Evolutionary conservation across 2,113 vertebrate species (phyloP), one percentile per base, ranked within the genome.

Genomic region (Bombycilla garrulus): DNA sequence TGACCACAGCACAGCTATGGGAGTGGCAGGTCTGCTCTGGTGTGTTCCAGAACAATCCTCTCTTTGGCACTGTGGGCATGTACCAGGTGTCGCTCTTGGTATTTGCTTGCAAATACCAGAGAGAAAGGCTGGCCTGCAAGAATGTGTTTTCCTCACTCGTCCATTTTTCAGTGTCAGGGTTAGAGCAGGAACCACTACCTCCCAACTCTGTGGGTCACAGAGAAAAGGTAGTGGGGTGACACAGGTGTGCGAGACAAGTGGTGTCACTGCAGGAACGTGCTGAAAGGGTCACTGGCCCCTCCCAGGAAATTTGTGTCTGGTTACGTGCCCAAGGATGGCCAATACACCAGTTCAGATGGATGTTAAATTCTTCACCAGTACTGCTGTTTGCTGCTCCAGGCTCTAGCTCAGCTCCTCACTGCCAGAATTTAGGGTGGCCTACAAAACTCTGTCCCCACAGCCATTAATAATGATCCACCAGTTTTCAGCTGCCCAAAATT

Each of bases 211-310:
- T 35, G 9, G 26, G 40, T 58, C 60, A 44, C 51, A 70, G 11
- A 67, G 66, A 45, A 15, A 42, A 66, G 13, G 12, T 6, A 31
- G 24, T 38, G 18, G 31, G 31, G 24, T 73, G 45, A 23, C 18
- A 40, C 12, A 51, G 29, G 15, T 45, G 5, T 40, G 20, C 2
- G 2, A 56, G 29, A 38, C 7, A 25, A 60, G 53, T 17, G 15
- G 5, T 42, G 21, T 61, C 60, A 17, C 12, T 21, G 22, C 31
- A 56, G 31, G 11, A 66, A 45, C 3, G 9, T 0, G 0, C 69
- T 81, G 65, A 45, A 61, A 28, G 22, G 17, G 13, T 56, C 4
- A 15, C 31, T 62, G 44, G 35, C 15, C 4, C 23, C n/a, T 80
- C 33, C 21, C 21, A 35, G 45, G 57, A 81, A 74, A 81, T 42